A percentile compares a stretch with the other conserved stretches of the same genome.
Conservation (phyloP, 2,113 vertebrate species). For the Notiomystis cincta region DNA sequence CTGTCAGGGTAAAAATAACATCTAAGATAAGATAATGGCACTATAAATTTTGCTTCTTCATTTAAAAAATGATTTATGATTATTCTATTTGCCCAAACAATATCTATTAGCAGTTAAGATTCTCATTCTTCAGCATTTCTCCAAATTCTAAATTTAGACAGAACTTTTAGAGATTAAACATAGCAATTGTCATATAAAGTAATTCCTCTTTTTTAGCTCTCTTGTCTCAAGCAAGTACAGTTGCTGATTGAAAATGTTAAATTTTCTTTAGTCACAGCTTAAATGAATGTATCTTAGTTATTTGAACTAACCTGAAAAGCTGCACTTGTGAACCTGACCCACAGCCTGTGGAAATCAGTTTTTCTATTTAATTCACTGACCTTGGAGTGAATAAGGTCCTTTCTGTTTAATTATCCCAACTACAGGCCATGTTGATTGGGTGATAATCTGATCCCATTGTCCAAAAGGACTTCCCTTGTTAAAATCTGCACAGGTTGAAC, state of each 20-base stretch:
- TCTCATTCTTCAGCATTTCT: neutral
- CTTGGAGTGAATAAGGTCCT: neutral
- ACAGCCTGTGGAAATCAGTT: neutral
- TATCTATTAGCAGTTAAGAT: neutral
- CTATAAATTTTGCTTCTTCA: conserved; percentile 24
- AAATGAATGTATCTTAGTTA: neutral
- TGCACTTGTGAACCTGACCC: neutral
- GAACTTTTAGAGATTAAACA: neutral
- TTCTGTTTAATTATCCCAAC: neutral
- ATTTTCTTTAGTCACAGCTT: neutral
- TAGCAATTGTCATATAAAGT: neutral
- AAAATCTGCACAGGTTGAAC: neutral
- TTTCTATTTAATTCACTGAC: neutral
- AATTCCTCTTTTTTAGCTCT: neutral
- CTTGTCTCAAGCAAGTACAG: neutral
- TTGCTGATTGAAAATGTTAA: neutral
- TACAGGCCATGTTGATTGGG: neutral
- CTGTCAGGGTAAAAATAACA: conserved; percentile 54
- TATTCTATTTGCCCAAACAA: neutral
- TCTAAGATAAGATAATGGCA: conserved; percentile 46
- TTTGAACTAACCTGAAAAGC: neutral
- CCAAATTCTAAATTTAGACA: neutral
- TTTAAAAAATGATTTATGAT: conserved; percentile 16
- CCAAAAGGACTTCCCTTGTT: neutral
- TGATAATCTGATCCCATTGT: neutral